A percentile compares a stretch with the other conserved stretches of the same genome.
Conservation (phyloP, 2,113 vertebrate genomes). For the Archocentrus centrarchus region DNA sequence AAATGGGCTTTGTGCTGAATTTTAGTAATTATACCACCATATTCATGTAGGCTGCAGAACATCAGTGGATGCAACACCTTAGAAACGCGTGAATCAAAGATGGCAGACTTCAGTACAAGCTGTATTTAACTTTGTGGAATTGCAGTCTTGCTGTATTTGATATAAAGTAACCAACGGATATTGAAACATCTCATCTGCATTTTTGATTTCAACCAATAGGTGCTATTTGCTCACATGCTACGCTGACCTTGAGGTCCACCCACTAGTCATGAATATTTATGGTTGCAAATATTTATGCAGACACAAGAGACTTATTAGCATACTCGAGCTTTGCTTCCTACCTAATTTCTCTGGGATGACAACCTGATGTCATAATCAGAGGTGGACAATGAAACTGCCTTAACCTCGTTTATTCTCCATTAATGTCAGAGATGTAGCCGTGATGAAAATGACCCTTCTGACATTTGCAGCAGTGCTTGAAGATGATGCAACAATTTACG, state of each 20-base stretch:
- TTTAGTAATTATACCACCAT: background rate
- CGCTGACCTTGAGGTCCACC: constrained; percentile 44
- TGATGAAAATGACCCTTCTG: constrained; percentile 1
- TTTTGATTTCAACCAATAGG: constrained; percentile 17
- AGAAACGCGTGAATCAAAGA: background rate
- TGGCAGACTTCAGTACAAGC: background rate
- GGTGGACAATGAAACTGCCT: background rate
- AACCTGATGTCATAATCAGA: background rate
- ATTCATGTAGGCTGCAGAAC: background rate
- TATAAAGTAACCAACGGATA: background rate
- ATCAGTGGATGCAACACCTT: background rate
- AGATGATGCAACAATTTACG: background rate
- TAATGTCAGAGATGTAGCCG: background rate
- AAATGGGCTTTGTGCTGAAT: background rate
- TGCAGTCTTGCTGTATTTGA: background rate
- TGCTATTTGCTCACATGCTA: constrained; percentile 26
- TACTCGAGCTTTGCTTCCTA: background rate
- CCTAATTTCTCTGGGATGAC: constrained; percentile 11
- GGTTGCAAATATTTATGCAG: constrained; percentile 26
- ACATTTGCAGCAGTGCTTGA: background rate
- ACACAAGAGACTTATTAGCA: background rate
- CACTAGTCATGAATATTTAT: constrained; percentile 54
- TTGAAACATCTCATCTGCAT: constrained; percentile 6
- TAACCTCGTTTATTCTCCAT: background rate
- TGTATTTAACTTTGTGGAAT: background rate